These are phyloP conservation scores for Hofmannophila pseudospretella DNA, from an alignment of 2,888 invertebrate genomes.

Conservation along the genomic window DNA sequence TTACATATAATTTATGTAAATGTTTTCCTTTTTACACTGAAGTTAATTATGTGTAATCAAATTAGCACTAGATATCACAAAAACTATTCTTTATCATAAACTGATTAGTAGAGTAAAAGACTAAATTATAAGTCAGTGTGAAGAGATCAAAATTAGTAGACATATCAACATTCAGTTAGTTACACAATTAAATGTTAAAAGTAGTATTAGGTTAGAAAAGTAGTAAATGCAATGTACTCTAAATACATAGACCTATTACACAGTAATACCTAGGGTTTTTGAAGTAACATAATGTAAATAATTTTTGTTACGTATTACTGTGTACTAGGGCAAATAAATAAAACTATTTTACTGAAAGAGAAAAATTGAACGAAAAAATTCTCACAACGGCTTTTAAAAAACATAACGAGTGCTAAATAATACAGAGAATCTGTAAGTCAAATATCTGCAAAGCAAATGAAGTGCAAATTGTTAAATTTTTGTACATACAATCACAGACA, in stretches of 20 bases:
- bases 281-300: too few species aligned
- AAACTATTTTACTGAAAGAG: background rate
- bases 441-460: slow-evolving; percentile 5
- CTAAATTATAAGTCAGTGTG: too few species aligned
- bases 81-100: too few species aligned
- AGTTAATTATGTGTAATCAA: too few species aligned
- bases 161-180: slow-evolving; percentile 1
- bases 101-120: too few species aligned
- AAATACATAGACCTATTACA: slow-evolving; percentile 15
- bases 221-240: slow-evolving; percentile 53
- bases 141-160: slow-evolving; percentile 2
- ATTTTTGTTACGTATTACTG: too few species aligned
- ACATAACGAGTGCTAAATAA: background rate
- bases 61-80: too few species aligned
- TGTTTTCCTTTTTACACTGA: too few species aligned
- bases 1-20: too few species aligned
- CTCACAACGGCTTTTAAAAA: slow-evolving; percentile 15
- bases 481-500: slow-evolving; percentile 61
- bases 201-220: slow-evolving; percentile 13
- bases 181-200: background rate
- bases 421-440: too few species aligned
- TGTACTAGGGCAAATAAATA: too few species aligned
- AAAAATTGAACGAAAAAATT: slow-evolving; percentile 13
- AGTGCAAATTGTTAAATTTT: background rate
- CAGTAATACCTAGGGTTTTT: background rate